Conservation (phyloP, 2,113 vertebrate genomes). For the Psilopogon haemacephalus region DNA sequence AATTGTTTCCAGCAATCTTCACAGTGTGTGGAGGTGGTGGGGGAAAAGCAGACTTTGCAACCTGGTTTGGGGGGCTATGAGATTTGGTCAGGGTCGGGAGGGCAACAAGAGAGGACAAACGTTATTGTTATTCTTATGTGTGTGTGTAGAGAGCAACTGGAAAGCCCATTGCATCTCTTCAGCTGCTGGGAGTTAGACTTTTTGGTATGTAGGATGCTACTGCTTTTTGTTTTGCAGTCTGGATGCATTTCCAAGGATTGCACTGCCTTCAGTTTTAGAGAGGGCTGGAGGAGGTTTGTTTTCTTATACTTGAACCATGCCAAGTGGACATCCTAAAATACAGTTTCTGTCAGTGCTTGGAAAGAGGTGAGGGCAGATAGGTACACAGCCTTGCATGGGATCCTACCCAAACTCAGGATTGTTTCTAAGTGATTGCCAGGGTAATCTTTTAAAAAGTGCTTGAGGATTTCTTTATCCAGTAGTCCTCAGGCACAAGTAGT, state of each 20-base stretch:
- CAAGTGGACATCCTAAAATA: background rate
- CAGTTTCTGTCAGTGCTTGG: background rate
- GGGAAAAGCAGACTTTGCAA: background rate
- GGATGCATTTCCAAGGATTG: background rate
- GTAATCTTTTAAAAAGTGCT: background rate
- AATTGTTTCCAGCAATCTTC: background rate
- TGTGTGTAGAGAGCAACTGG: rapidly evolving
- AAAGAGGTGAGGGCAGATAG: background rate
- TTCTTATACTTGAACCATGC: background rate
- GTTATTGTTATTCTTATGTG: background rate
- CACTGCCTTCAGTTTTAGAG: background rate
- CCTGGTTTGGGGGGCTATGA: background rate
- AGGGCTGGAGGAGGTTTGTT: background rate
- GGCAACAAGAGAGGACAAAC: background rate
- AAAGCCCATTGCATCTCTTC: background rate
- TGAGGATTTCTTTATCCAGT: background rate
- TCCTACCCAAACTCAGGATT: background rate
- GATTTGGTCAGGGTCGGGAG: background rate
- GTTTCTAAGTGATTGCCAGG: background rate
- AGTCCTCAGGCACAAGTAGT: background rate
- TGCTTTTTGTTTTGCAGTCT: background rate
- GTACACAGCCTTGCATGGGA: background rate
- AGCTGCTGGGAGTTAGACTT: background rate
- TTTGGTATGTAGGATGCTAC: rapidly evolving
- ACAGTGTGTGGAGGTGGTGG: background rate